Base-by-base conservation (phyloP, 2,888 invertebrate species). In the Brachypalpus laphriformis region DNA sequence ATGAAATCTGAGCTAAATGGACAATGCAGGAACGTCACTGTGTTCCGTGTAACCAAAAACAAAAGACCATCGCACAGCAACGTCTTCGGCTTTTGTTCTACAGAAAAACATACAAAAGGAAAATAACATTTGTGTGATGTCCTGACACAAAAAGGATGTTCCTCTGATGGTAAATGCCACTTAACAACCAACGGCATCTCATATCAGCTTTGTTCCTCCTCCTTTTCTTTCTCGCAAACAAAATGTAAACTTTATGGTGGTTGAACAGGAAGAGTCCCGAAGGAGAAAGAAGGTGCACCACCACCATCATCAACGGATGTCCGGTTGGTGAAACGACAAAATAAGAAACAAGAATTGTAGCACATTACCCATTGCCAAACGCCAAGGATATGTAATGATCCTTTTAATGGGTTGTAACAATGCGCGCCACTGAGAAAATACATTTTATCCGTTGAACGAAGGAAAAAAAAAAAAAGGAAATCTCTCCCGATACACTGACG, bases 321-420 rank as follows among this genome's bases (percentile, higher is more conserved):
- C 81, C 81, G 75, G 74, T 76, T 76, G 40, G 51, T 76, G 59
- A 80, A n/a, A 66, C 18, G 59, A 76, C 51, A 71, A 81, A 81
- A 76, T 49, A 85, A 85, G 54, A 76, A 85, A 80, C 83, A 72
- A 56, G 80, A 80, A 63, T 40, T 75, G 56, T 57, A 80, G 68
- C 72, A 63, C 83, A 80, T 75, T 75, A 75, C 75, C 81, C 81
- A 81, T 70, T 85, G 74, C 80, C 83, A 75, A 85, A 85, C 81
- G 75, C 81, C 76, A 71, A 76, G 85, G 85, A 85, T 85, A 85
- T 81, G 81, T 85, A 85, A 85, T 85, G 85, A 85, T 85, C 81
- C 85, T 81, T 81, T 85, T 85, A 85, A 85, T 85, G 85, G 85
- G 75, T 85, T 81, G 81, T 85, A 75, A 85, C 85, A 85, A 81